Evolutionary conservation across 2,113 vertebrate species (phyloP), one percentile per base, ranked within the genome.

Genomic region (Capra hircus): DNA sequence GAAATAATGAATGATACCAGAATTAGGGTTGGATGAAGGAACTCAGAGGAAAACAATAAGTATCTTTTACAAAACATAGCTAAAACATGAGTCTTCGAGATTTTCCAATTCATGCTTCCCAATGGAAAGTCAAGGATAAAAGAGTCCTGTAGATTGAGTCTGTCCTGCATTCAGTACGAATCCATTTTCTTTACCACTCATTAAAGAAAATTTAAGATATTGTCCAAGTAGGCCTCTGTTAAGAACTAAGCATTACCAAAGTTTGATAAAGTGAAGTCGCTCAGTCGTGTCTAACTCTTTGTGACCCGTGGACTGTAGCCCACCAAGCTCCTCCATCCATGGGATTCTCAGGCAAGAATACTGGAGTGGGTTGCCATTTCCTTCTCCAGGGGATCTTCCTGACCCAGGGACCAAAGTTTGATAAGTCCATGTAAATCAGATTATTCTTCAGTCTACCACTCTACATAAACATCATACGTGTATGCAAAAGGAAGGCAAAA

Each of bases 161-260:
- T 21, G 19, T 43, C 64, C 80, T 30, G 6, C 16, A 48, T 48
- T 88, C 57, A 71, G 30, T n/a, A 40, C 19, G 28, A 80, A 86
- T 80, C 87, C 27, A 25, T 50, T 84, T 81, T 93, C 45, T 77
- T 86, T 81, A 90, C 45, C 83, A 2, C 0, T 30, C 25, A 88
- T 40, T 81, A 78, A 90, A 90, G n/a, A 60, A 95, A 97, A 94
- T 48, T 3, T 36, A 95, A 96, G 64, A 88, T 71, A 86, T 30
- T 88, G 2, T 83, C n/a, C 19, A 71, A 78, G 43, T 36, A 60
- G 43, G 25, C 43, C 62, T 94, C 62, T 91, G 13, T 40, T 71
- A 43, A 85, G 97, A 95, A 89, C 15, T 59, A 43, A 71, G 50
- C 82, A 5, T 52, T 81, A 13, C 27, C 33, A 88, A 80, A 59